Evolutionary conservation across 2,113 vertebrate species (phyloP).

Genomic region (Odontophorus gujanensis): DNA sequence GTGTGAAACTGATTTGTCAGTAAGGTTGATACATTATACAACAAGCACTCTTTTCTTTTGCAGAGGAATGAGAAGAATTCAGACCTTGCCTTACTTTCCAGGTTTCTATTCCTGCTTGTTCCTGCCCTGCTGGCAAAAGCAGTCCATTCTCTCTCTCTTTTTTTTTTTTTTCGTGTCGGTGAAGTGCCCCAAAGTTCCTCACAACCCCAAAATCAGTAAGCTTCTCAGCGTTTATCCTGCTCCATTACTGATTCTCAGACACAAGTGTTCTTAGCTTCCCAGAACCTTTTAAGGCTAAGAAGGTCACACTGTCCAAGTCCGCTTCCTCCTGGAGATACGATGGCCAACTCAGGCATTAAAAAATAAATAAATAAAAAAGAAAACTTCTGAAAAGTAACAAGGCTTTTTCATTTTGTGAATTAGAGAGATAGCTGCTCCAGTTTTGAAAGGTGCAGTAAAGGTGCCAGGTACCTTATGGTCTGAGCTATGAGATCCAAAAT

Average conservation of each 20-base stretch:
- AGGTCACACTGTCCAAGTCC: neutral
- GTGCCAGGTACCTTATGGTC: neutral
- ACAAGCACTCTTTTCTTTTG: neutral
- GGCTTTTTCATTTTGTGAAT: neutral
- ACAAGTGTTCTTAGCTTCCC: neutral
- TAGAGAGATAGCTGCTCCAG: neutral
- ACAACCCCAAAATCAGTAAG: neutral
- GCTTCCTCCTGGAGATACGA: neutral
- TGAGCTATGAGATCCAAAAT: neutral
- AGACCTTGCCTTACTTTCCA: conserved; percentile 26
- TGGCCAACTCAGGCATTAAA: neutral
- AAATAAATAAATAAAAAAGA: neutral
- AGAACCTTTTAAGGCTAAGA: neutral
- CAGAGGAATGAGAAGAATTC: neutral
- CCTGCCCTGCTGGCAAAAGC: neutral
- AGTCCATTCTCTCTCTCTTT: neutral
- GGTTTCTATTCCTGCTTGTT: conserved; percentile 51
- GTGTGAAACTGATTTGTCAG: neutral
- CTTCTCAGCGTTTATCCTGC: neutral
- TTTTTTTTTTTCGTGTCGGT: neutral
- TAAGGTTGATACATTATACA: conserved; percentile 43
- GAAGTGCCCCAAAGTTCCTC: neutral
- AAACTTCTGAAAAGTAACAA: neutral
- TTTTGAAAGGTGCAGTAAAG: neutral
- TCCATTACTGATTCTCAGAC: neutral